Percentiles rank a stretch among this genome's conserved stretches.
Conservation (phyloP, 2,797 vertebrate genomes). For the Phalanger gymnotis region DNA sequence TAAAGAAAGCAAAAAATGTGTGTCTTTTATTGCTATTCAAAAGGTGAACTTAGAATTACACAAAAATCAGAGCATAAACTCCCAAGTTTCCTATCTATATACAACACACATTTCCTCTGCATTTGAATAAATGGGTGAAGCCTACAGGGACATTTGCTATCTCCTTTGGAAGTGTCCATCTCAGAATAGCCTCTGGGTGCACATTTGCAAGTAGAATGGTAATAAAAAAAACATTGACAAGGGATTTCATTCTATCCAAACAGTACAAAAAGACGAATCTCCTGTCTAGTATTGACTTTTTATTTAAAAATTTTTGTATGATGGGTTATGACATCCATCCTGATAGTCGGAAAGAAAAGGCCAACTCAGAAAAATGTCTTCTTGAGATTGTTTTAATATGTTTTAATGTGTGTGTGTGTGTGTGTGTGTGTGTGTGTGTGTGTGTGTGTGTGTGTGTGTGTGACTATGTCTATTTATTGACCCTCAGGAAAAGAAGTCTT, state of each 20-base stretch:
- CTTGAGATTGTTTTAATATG: fast-evolving
- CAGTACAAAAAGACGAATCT: neutral
- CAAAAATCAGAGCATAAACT: neutral
- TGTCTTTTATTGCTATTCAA: neutral
- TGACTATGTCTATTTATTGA: neutral
- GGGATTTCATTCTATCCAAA: neutral
- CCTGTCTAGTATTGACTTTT: neutral
- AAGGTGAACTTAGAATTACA: conserved; percentile 5
- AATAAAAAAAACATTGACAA: neutral
- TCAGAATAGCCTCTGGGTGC: neutral
- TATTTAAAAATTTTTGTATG: neutral
- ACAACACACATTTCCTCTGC: neutral
- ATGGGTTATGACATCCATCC: neutral
- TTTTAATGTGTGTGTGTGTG: neutral
- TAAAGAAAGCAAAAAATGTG: neutral
- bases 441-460: too few relatives aligned
- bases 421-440: too few relatives aligned
- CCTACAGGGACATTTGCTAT: neutral
- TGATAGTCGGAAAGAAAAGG: neutral
- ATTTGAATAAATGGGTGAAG: neutral
- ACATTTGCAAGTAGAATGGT: neutral
- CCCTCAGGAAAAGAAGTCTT: neutral
- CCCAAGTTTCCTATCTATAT: conserved; percentile 34
- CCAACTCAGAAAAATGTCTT: fast-evolving
- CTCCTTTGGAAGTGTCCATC: neutral